A percentile compares a stretch with the other conserved stretches of the same genome.
These are phyloP conservation scores for Trichomalopsis sarcophagae DNA, from an alignment of 1,140 invertebrate genomes.

Conservation along the genomic window DNA sequence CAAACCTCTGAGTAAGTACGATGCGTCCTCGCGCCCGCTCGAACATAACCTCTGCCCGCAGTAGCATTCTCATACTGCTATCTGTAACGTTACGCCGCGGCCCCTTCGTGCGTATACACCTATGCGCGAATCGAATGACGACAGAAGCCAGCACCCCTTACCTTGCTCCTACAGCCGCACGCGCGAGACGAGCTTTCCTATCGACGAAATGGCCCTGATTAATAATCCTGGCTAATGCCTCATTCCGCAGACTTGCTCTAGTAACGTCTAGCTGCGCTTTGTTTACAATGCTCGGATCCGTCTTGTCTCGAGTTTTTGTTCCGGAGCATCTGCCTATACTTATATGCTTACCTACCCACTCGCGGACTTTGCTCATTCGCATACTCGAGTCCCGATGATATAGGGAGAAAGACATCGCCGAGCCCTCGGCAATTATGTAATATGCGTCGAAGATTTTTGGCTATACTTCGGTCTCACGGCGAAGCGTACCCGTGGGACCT, in stretches of 20 bases:
- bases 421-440: neutral
- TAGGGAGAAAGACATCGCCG: no score
- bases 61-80: neutral
- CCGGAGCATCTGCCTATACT: no score
- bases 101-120: neutral
- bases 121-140: neutral
- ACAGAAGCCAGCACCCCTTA: neutral
- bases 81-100: neutral
- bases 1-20: conserved; percentile 71
- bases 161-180: neutral
- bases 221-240: neutral
- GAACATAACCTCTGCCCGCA: conserved; percentile 40
- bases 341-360: no score
- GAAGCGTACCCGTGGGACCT: neutral
- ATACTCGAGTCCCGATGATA: no score
- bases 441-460: neutral
- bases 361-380: no score
- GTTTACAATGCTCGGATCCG: neutral
- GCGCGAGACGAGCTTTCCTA: neutral
- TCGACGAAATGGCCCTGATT: neutral
- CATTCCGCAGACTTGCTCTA: neutral
- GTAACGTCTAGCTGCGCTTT: neutral
- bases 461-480: neutral
- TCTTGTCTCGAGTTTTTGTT: neutral
- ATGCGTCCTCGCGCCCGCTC: neutral